These are phyloP conservation scores for Miichthys miiuy DNA, from an alignment of 2,797 vertebrate species.

Conservation along the genomic window DNA sequence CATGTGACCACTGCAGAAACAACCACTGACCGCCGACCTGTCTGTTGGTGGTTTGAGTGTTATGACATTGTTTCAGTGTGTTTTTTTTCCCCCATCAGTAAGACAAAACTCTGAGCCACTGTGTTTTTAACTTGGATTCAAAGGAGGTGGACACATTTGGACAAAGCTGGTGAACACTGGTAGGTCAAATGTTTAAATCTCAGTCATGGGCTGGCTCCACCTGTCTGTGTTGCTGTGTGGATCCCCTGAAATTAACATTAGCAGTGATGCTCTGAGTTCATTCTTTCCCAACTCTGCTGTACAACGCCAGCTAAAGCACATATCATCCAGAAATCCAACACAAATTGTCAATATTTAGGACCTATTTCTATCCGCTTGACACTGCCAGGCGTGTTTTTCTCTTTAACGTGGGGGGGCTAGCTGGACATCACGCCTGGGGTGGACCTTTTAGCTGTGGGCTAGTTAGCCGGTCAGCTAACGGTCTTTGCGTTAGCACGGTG, in stretches of 20 bases:
- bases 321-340: background rate
- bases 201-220: background rate
- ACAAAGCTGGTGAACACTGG: background rate
- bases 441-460: constrained; percentile 11
- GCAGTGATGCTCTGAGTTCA: constrained; percentile 3
- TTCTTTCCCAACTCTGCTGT: constrained; percentile 11
- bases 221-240: background rate
- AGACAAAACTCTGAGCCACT: background rate
- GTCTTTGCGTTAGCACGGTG: constrained; percentile 2
- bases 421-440: constrained; percentile 2
- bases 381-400: background rate
- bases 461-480: constrained; percentile 27
- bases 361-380: accelerated
- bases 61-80: background rate
- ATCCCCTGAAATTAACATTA: background rate
- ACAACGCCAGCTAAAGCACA: no score
- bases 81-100: background rate
- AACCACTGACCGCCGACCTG: no score
- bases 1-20: constrained; percentile 5
- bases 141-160: background rate
- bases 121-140: background rate
- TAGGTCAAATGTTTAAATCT: background rate
- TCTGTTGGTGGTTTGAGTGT: no score
- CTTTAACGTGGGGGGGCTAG: background rate
- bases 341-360: accelerated